Evolutionary conservation across 2,888 invertebrate genomes (phyloP).

Genomic region (Steinernema scapterisci): DNA sequence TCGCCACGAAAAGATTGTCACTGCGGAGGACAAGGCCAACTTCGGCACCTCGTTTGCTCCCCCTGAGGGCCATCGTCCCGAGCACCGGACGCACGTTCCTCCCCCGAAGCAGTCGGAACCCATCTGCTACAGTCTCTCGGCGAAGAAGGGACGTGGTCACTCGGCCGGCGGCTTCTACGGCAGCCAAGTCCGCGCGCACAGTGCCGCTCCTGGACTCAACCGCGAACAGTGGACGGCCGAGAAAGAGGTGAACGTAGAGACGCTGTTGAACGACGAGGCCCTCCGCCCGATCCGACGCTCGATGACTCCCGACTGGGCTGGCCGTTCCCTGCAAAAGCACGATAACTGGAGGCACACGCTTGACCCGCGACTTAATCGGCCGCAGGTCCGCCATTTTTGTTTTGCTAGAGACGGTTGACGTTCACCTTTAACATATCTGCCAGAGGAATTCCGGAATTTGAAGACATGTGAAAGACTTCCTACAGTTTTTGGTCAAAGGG

Average conservation of each 20-base stretch:
- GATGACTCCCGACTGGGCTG: conserved; percentile 55
- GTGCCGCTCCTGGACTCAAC: neutral
- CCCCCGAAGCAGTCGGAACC: conserved; percentile 46
- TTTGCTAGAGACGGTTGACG: conserved; percentile 14
- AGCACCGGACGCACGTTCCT: conserved; percentile 50
- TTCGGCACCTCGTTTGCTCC: conserved; percentile 60
- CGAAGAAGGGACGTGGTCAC: conserved; percentile 39
- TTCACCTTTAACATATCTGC: no score
- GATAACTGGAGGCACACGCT: conserved; percentile 50
- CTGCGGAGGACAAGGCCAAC: conserved; percentile 51
- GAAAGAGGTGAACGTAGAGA: conserved; percentile 56
- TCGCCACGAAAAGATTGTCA: conserved; percentile 41
- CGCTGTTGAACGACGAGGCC: conserved; percentile 59
- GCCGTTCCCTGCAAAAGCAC: conserved; percentile 50
- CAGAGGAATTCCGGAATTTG: no score
- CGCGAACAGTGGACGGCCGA: conserved; percentile 33
- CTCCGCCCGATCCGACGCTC: conserved; percentile 43
- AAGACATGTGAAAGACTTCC: no score
- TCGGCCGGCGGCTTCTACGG: conserved; percentile 10
- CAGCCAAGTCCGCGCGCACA: conserved; percentile 18
- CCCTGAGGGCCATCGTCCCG: conserved; percentile 57
- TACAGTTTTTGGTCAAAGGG: neutral
- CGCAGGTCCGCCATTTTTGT: conserved; percentile 35
- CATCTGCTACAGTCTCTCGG: conserved; percentile 51
- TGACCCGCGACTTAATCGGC: conserved; percentile 49